Conservation (phyloP, 2,797 vertebrate species). For the Aphelocoma californica region DNA sequence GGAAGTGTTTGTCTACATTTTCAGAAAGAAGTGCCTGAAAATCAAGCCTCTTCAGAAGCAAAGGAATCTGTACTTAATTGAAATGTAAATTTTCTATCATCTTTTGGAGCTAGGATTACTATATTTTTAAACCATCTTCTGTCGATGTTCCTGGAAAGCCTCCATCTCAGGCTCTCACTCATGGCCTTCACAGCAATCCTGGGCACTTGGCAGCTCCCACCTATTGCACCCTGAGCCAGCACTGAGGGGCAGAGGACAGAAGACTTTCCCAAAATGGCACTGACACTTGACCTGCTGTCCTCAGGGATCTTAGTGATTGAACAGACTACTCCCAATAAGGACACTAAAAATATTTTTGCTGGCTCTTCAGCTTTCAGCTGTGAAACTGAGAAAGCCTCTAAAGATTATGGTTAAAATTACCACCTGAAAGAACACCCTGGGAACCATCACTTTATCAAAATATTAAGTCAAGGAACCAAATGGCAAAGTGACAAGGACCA, state of each 20-base stretch:
- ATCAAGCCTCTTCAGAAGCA: not conserved
- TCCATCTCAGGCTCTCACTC: not conserved
- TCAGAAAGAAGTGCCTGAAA: not conserved
- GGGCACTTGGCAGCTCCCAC: not conserved
- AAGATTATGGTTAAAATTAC: not conserved
- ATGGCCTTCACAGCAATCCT: not conserved
- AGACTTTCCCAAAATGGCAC: not conserved
- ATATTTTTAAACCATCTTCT: not conserved
- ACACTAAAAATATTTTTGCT: not conserved
- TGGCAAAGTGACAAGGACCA: not conserved
- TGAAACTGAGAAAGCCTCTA: not conserved
- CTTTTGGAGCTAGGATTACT: not conserved
- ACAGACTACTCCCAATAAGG: not conserved
- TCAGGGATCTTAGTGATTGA: rapidly evolving
- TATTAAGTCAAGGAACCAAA: not conserved
- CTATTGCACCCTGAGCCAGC: not conserved
- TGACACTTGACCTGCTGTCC: not conserved
- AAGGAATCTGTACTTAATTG: not conserved
- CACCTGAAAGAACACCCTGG: not conserved
- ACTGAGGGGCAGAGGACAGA: not conserved
- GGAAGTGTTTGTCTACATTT: not conserved
- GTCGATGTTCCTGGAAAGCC: not conserved
- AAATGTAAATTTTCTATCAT: not conserved
- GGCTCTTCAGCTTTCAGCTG: not conserved
- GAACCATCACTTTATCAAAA: not conserved